These are phyloP conservation scores for Mycogona germanica DNA, from an alignment of 2,888 invertebrate species.

Conservation along the genomic window DNA sequence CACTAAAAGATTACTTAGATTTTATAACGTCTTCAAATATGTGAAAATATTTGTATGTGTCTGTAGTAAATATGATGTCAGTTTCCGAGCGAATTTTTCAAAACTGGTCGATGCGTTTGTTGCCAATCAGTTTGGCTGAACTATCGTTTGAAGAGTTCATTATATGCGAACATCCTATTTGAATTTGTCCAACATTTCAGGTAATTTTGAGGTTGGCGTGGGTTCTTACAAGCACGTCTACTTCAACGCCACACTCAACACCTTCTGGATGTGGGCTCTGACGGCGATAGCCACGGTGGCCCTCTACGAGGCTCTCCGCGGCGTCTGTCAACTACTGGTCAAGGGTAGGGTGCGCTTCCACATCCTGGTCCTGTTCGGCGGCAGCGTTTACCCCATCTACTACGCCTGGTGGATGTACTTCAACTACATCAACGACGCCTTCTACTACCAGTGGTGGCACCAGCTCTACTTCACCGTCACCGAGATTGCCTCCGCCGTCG, in stretches of 20 bases:
- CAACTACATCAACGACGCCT: conserved; percentile 58
- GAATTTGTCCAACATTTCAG: conserved; percentile 30
- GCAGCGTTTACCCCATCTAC: conserved; percentile 52
- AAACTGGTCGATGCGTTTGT: too few species aligned
- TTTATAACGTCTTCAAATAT: too few species aligned
- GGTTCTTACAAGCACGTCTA: conserved; percentile 57
- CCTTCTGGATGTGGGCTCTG: conserved; percentile 51
- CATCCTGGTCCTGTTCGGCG: conserved; percentile 49
- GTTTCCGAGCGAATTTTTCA: too few species aligned
- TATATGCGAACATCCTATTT: background rate
- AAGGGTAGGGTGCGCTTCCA: conserved; percentile 42
- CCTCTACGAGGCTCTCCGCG: conserved; percentile 48
- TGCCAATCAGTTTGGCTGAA: too few species aligned
- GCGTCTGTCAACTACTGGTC: conserved; percentile 42
- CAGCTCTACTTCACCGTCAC: conserved; percentile 50
- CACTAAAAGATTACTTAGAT: too few species aligned
- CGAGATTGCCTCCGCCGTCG: conserved; percentile 46
- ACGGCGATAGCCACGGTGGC: conserved; percentile 45
- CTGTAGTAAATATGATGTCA: conserved; percentile 1
- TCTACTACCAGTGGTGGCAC: conserved; percentile 55
- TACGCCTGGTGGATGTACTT: conserved; percentile 56
- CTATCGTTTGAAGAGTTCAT: too few species aligned
- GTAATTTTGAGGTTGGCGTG: conserved; percentile 54
- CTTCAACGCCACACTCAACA: conserved; percentile 52
- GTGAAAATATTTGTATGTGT: too few species aligned